Evolutionary conservation across 2,113 vertebrate species (phyloP).

Genomic region (Clarias macrocephalus): DNA sequence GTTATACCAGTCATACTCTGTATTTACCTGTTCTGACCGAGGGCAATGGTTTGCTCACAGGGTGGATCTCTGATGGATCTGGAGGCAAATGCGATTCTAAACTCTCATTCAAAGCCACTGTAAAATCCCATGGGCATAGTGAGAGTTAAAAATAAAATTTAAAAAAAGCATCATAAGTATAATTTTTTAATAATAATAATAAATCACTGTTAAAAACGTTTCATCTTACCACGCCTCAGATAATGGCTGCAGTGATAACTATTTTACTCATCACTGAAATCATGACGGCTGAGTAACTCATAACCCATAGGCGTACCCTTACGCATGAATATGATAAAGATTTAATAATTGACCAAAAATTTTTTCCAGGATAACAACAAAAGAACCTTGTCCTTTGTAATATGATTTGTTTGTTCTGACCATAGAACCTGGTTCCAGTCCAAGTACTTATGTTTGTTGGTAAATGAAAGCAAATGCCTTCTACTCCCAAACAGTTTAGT

Average conservation of each 20-base stretch:
- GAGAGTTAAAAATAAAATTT: no score
- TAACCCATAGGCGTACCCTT: no score
- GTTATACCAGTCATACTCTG: neutral
- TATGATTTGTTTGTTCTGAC: neutral
- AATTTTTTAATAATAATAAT: no score
- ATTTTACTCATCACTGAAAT: neutral
- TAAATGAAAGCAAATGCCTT: neutral
- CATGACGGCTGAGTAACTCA: neutral
- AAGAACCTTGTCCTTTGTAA: no score
- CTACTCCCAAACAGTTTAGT: neutral
- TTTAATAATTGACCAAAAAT: neutral
- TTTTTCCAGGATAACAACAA: no score
- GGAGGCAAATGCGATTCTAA: neutral
- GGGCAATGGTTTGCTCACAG: neutral
- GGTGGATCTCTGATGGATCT: neutral
- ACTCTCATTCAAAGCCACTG: neutral
- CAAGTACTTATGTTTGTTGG: no score
- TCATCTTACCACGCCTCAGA: no score
- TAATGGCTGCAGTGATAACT: neutral
- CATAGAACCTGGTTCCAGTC: neutral
- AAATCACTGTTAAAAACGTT: no score
- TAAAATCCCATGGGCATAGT: slow-evolving; percentile 9
- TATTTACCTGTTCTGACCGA: neutral
- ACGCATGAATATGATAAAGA: neutral
- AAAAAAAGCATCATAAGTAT: no score